Percentiles rank a stretch among this genome's conserved stretches.
These are phyloP conservation scores for Pseudorasbora parva DNA, from an alignment of 2,113 vertebrate species.

Conservation along the genomic window DNA sequence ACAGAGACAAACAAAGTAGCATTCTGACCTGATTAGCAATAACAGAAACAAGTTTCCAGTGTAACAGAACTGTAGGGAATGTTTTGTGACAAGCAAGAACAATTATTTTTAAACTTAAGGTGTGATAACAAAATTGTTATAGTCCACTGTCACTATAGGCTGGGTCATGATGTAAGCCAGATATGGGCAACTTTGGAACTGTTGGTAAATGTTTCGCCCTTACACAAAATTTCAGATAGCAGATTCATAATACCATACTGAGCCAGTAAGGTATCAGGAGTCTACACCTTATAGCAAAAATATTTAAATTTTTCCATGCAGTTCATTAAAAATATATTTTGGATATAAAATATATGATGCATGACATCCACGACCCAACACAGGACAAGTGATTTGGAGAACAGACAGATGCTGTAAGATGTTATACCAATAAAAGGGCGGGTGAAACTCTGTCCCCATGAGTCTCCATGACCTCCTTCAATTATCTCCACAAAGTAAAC, in stretches of 20 bases:
- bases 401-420: neutral
- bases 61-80: neutral
- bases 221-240: too few relatives aligned
- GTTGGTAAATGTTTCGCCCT: too few relatives aligned
- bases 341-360: neutral
- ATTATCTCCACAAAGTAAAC: conserved; percentile 65
- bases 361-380: neutral
- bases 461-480: conserved; percentile 49
- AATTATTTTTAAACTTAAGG: too few relatives aligned
- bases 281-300: too few relatives aligned
- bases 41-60: neutral
- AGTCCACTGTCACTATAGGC: neutral
- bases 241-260: too few relatives aligned
- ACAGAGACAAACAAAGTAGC: conserved; percentile 64
- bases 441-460: conserved; percentile 43
- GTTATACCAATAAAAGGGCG: conserved; percentile 7
- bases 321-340: neutral
- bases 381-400: neutral
- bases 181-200: too few relatives aligned
- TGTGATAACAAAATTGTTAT: neutral
- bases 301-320: too few relatives aligned
- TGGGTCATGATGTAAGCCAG: neutral
- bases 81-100: neutral
- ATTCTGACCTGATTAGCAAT: neutral
- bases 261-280: too few relatives aligned